Evolutionary conservation across 1,140 invertebrate genomes (phyloP), one percentile per base, ranked within the genome.

Genomic region (Drosophila parvula): DNA sequence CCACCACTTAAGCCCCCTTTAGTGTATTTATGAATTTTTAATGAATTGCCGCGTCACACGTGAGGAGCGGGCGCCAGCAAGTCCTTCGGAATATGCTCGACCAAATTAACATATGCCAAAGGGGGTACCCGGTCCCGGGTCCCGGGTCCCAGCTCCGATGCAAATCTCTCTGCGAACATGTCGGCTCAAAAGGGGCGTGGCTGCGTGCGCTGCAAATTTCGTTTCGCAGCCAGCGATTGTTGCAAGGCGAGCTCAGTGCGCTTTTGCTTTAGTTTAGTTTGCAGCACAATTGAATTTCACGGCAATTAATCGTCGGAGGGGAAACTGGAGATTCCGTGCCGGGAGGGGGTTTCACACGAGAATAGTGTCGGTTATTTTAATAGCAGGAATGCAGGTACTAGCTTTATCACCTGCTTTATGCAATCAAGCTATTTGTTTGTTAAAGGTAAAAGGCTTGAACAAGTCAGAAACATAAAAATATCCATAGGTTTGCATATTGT

Each of bases 41-140:
- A 91, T 91, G 78, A 91, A 91, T 86, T 91, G 78, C 81, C 73
- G 59, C 74, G 75, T 86, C 78, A 91, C 90, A 91, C 90, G 90
- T 86, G 53, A 91, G 40, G 16, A 73, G 30, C 28, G 61, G 58
- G 57, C 74, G 47, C 59, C 75, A 78, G 55, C 41, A 36, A 22
- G 50, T 70, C 64, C 64, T 56, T 48, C 18, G 40, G 30, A 22
- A 41, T 71, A 57, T 63, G 22, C 22, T 56, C 47, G n/a, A n/a
- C 18, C 60, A 79, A 89, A 84, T 89, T 84, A 81, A 78, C 77
- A 89, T 75, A 74, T 57, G 14, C 61, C 79, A 74, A 43, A 59
- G 41, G 61, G 71, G 41, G 48, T 11, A 3, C 47, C 12, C 0
- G 14, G 16, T 30, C 8, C 36, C 4, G 0, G 40, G n/a, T 8